A percentile compares a stretch with the other conserved stretches of the same genome.
These are phyloP conservation scores for Cataglyphis albicans DNA, from an alignment of 2,888 invertebrate species.

Conservation along the genomic window DNA sequence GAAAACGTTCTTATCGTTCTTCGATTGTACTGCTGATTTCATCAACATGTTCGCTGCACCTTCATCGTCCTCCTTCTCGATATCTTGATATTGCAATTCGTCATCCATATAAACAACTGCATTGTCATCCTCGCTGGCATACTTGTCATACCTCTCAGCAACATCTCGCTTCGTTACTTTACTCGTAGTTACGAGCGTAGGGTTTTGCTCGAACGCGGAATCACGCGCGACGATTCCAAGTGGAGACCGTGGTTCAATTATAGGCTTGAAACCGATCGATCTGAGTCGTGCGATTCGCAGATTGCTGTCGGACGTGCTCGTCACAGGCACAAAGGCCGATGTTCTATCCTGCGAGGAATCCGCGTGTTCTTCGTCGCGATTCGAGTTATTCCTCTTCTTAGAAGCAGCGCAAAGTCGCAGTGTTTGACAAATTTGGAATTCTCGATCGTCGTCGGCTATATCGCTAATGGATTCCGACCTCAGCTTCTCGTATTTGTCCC, in stretches of 20 bases:
- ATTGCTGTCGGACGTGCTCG: conserved; percentile 76
- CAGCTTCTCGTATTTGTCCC: conserved; percentile 33
- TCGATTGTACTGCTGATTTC: conserved; percentile 20
- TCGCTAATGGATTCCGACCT: background rate
- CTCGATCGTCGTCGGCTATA: background rate
- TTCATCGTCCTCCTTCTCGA: conserved; percentile 74
- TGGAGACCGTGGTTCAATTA: conserved; percentile 63
- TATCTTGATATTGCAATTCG: conserved; percentile 82
- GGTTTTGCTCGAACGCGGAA: background rate
- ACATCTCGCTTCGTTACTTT: conserved; percentile 75
- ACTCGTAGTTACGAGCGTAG: conserved; percentile 28
- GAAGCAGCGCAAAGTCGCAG: background rate
- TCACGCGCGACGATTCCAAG: conserved; percentile 1
- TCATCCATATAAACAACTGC: conserved; percentile 83
- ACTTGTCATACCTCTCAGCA: conserved; percentile 82
- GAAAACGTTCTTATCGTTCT: background rate
- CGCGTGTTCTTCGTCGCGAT: background rate
- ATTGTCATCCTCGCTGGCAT: conserved; percentile 82
- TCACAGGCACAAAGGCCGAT: conserved; percentile 84
- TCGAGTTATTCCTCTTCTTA: background rate
- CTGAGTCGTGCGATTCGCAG: conserved; percentile 79
- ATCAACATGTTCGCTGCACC: background rate
- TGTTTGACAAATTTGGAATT: background rate
- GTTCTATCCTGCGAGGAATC: conserved; percentile 46
- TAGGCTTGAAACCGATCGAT: conserved; percentile 84